Evolutionary conservation across 2,113 vertebrate genomes (phyloP).

Genomic region (Seriola quinqueradiata): DNA sequence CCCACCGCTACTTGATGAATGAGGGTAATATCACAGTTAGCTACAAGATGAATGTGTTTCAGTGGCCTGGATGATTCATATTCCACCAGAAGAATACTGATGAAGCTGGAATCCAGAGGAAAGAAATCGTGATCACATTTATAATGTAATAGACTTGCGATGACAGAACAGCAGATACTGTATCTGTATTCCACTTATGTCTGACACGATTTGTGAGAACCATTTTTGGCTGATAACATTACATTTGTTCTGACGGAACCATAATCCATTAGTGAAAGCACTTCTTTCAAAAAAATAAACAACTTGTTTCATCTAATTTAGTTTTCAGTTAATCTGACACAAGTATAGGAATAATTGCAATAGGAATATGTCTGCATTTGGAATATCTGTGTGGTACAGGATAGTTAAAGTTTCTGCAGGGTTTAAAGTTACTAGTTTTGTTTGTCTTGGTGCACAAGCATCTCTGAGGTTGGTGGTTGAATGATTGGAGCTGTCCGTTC

Average conservation of each 20-base stretch:
- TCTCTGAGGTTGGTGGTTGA: not conserved
- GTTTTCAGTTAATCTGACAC: not conserved
- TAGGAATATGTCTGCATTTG: not conserved
- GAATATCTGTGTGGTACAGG: not conserved
- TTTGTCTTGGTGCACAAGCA: not conserved
- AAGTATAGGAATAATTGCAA: not conserved
- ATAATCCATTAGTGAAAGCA: slow-evolving; percentile 16
- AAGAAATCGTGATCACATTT: slow-evolving; percentile 33
- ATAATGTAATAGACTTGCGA: slow-evolving; percentile 4
- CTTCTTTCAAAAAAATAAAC: slow-evolving; percentile 30
- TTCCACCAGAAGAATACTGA: slow-evolving; percentile 54
- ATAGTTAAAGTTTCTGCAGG: not conserved
- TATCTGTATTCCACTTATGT: slow-evolving; percentile 22
- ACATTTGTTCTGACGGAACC: slow-evolving; percentile 8
- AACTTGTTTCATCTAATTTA: not conserved
- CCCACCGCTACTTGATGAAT: slow-evolving; percentile 61
- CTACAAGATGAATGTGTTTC: slow-evolving; percentile 62
- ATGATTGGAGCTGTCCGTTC: not conserved
- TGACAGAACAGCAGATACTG: slow-evolving; percentile 25
- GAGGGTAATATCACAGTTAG: slow-evolving; percentile 67
- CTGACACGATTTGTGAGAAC: slow-evolving; percentile 10
- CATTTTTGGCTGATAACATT: slow-evolving; percentile 8
- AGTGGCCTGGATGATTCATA: slow-evolving; percentile 50
- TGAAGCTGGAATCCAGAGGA: slow-evolving; percentile 41
- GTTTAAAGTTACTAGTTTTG: not conserved